Evolutionary conservation across 1,140 invertebrate species (phyloP).

Genomic region (Calliphora vicina): DNA sequence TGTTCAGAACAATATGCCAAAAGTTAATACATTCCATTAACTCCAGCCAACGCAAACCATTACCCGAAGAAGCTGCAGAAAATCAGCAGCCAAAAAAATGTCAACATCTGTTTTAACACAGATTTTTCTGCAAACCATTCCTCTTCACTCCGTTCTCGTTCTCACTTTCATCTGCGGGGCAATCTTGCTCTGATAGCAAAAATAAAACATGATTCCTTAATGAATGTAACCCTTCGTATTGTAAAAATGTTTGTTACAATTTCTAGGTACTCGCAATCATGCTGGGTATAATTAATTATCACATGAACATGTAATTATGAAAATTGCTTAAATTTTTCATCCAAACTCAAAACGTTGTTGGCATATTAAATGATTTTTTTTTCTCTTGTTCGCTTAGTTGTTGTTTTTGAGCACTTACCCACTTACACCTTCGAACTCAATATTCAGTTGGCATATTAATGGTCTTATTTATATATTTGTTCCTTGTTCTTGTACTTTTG

Average conservation of each 20-base stretch:
- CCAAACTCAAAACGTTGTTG: neutral
- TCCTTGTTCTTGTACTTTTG: too few relatives aligned
- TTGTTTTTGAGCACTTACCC: neutral
- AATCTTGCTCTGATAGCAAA: too few relatives aligned
- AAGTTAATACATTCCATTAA: too few relatives aligned
- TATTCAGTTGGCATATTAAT: neutral
- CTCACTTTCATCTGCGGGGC: too few relatives aligned
- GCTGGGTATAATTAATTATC: neutral
- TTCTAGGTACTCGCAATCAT: neutral
- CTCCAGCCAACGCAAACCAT: too few relatives aligned
- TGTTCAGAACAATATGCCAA: too few relatives aligned
- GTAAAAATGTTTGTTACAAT: neutral
- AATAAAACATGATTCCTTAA: too few relatives aligned
- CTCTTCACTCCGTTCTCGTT: too few relatives aligned
- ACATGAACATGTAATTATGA: slow-evolving; percentile 10
- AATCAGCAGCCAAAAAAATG: neutral
- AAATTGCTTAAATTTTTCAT: slow-evolving; percentile 1
- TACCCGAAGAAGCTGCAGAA: neutral
- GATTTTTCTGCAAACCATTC: neutral
- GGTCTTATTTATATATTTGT: neutral
- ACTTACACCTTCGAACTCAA: neutral
- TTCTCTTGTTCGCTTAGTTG: neutral
- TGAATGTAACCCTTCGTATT: neutral
- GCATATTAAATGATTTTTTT: neutral
- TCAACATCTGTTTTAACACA: neutral